Evolutionary conservation across 1,140 invertebrate species (phyloP).

Genomic region (Drosophila sulfurigaster): DNA sequence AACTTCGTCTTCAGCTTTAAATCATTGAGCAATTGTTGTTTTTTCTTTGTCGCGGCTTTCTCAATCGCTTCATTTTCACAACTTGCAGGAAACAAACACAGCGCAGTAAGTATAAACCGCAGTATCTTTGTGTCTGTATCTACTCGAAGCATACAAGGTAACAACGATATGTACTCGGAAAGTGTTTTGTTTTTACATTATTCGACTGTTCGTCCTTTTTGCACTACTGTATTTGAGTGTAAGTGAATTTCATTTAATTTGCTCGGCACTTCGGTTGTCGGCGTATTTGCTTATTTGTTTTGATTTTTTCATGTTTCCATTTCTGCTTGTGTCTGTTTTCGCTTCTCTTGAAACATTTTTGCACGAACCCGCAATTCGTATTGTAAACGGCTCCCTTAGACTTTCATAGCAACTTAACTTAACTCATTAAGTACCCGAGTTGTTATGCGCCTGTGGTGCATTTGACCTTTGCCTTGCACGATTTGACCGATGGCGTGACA

Average conservation of each 20-base stretch:
- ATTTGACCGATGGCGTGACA: conserved; percentile 50
- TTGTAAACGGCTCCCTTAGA: background rate
- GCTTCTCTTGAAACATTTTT: conserved; percentile 7
- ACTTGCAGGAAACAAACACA: conserved; percentile 24
- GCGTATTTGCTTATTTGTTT: conserved; percentile 76
- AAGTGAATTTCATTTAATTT: conserved; percentile 73
- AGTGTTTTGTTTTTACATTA: conserved; percentile 24
- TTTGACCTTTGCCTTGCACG: conserved; percentile 46
- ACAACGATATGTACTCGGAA: background rate
- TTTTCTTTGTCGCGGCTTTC: conserved; percentile 43
- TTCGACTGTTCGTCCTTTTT: conserved; percentile 15
- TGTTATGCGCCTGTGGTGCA: conserved; percentile 13
- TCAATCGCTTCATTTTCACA: conserved; percentile 63
- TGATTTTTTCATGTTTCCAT: conserved; percentile 66
- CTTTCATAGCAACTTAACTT: background rate
- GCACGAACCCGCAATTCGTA: conserved; percentile 16
- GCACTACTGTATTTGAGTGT: conserved; percentile 26
- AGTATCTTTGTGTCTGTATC: conserved; percentile 32
- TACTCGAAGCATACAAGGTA: background rate
- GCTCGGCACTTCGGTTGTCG: conserved; percentile 68
- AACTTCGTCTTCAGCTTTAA: background rate
- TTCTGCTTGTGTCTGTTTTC: conserved; percentile 9
- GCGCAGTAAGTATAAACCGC: conserved; percentile 42
- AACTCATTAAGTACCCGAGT: conserved; percentile 2
- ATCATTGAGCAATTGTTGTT: conserved; percentile 41